Base-by-base conservation (phyloP, 2,113 vertebrate species). In the Lethenteron reissneri region DNA sequence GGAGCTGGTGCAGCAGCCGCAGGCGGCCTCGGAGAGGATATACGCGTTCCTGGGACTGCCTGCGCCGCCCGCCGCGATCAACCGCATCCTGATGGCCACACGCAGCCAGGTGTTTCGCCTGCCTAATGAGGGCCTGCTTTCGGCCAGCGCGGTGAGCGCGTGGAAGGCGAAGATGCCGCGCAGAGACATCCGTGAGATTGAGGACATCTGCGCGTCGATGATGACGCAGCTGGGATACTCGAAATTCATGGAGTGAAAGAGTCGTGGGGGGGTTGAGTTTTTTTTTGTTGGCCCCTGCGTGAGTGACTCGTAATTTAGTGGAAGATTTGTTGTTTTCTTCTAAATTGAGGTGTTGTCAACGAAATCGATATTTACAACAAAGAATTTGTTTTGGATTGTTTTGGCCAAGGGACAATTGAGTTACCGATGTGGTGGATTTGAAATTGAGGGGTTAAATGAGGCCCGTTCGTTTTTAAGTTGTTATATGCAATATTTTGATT, bases 71-170 rank as follows among this genome's bases (percentile, higher is more conserved):
- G 78, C 86, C 56, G 89, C 84, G 75, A 86, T 97, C 81, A 95
- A 97, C 83, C 87, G 91, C 80, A 88, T 97, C 74, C 75, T 89
- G 69, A 95, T 97, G 81, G 87, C 89, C 79, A 94, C 92, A 12
- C 90, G 89, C 74, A 95, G 92, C 1, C 86, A 84, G 80, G 81
- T 95, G 81, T 95, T 88, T 79, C 92, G 86, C 75, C 86, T 97
- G 56, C 86, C 88, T 78, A 88, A 94, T 6, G 92, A 97, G 76
- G 88, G 90, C 12, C 86, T 94, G 76, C 85, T 96, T 75, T 95
- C 91, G 71, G 84, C 87, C 57, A 80, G 79, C 62, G 87, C 78
- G 74, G 85, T 86, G 72, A 79, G 88, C 74, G 69, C 77, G 58
- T 97, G 92, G 92, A 87, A 83, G 75, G 78, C 83, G 56, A 86